Evolutionary conservation across 1,140 invertebrate genomes (phyloP).

Genomic region (Aradophagus sp.): DNA sequence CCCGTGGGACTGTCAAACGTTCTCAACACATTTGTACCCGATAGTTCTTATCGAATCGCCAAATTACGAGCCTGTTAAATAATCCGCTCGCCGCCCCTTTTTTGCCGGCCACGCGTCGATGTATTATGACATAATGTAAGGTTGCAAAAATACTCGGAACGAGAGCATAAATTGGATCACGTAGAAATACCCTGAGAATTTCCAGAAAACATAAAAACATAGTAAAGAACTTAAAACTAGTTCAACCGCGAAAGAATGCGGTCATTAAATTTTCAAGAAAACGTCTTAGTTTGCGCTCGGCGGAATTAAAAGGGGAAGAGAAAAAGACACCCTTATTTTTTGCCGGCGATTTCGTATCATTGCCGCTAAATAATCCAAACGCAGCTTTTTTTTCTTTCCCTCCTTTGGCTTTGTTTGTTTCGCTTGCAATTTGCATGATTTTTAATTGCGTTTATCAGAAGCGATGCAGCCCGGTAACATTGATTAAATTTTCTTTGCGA

Average conservation of each 20-base stretch:
- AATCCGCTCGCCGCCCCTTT: too few relatives aligned
- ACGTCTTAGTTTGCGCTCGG: slow-evolving; percentile 27
- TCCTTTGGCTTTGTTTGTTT: background rate
- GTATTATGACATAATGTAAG: slow-evolving; percentile 10
- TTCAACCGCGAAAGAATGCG: slow-evolving; percentile 21
- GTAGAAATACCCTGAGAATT: slow-evolving; percentile 38
- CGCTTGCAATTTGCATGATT: background rate
- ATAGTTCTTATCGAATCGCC: too few relatives aligned
- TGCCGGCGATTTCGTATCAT: slow-evolving; percentile 6
- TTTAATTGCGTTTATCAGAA: background rate
- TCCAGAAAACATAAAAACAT: slow-evolving; percentile 27
- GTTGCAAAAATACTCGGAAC: slow-evolving; percentile 15
- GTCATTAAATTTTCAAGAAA: slow-evolving; percentile 42
- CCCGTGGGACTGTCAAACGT: too few relatives aligned
- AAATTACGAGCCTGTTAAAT: too few relatives aligned
- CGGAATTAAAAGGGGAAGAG: slow-evolving; percentile 19
- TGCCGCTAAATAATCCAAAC: background rate
- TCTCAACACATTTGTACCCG: too few relatives aligned
- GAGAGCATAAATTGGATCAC: slow-evolving; percentile 40
- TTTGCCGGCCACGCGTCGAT: too few relatives aligned
- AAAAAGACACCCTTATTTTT: slow-evolving; percentile 13
- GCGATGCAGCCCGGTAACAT: too few relatives aligned
- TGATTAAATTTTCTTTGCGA: too few relatives aligned
- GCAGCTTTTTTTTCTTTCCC: background rate
- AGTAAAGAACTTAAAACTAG: slow-evolving; percentile 42